Conservation (phyloP, 2,113 vertebrate genomes). For the Phrynosoma platyrhinos region DNA sequence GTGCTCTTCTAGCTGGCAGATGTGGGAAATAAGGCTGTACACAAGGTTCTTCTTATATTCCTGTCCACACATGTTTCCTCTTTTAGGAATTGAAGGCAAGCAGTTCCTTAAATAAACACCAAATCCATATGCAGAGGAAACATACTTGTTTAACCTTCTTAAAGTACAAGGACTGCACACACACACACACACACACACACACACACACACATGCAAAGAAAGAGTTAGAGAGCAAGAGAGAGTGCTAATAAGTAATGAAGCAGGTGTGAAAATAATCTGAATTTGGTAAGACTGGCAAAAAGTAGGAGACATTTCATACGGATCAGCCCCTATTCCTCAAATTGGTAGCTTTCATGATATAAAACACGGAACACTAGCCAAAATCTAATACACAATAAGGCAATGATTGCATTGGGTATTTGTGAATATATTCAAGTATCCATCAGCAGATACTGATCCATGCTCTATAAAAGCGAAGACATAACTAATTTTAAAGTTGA, state of each 20-base stretch:
- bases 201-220: no score
- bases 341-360: background rate
- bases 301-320: background rate
- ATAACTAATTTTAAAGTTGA: background rate
- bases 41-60: background rate
- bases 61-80: background rate
- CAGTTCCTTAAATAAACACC: background rate
- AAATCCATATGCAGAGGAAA: background rate
- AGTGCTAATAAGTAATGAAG: no score
- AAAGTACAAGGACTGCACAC: no score
- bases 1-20: background rate
- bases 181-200: no score
- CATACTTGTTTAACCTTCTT: no score
- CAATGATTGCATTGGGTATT: constrained; percentile 13
- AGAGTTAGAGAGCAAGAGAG: background rate
- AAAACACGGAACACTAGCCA: background rate
- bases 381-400: background rate
- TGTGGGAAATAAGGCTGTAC: background rate
- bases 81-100: background rate
- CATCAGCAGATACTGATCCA: background rate
- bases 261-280: background rate
- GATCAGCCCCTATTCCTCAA: background rate
- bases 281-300: background rate
- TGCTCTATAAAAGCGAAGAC: background rate
- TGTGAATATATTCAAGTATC: background rate